phyloP scores from a whole-genome alignment of 1,140 invertebrate species.

The Papilio polytes region DNA sequence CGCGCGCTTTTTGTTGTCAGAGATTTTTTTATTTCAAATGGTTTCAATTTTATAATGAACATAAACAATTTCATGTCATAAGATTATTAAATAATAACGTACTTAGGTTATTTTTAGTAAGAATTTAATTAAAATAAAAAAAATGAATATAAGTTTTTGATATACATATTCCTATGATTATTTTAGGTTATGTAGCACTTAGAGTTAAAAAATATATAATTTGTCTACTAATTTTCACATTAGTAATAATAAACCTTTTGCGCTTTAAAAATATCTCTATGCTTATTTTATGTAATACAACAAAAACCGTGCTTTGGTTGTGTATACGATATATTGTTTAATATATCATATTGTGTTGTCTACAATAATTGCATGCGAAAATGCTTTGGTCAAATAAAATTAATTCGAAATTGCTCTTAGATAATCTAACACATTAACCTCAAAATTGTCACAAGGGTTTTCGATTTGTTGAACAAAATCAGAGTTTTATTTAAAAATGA shows the following conservation, averaged over 20 bases:
- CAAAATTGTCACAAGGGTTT: not conserved
- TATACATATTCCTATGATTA: no score
- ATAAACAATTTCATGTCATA: no score
- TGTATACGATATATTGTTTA: not conserved
- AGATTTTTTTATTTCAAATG: not conserved
- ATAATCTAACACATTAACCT: not conserved
- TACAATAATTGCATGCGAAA: not conserved
- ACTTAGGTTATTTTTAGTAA: no score
- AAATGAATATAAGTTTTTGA: no score
- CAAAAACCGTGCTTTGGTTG: conserved; percentile 9
- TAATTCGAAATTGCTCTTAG: not conserved
- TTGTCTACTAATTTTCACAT: no score
- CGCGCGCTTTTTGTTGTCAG: conserved; percentile 25
- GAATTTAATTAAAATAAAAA: no score
- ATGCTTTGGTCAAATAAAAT: not conserved
- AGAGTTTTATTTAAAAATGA: no score
- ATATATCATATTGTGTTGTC: not conserved
- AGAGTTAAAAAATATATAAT: no score
- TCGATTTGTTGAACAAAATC: not conserved
- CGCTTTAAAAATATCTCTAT: not conserved
- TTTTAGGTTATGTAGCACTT: no score
- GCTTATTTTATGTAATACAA: not conserved
- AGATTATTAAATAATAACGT: no score
- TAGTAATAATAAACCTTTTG: no score
- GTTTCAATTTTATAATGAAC: no score